These are phyloP conservation scores for Polymixis lichenea DNA, from an alignment of 2,888 invertebrate species.

Conservation along the genomic window DNA sequence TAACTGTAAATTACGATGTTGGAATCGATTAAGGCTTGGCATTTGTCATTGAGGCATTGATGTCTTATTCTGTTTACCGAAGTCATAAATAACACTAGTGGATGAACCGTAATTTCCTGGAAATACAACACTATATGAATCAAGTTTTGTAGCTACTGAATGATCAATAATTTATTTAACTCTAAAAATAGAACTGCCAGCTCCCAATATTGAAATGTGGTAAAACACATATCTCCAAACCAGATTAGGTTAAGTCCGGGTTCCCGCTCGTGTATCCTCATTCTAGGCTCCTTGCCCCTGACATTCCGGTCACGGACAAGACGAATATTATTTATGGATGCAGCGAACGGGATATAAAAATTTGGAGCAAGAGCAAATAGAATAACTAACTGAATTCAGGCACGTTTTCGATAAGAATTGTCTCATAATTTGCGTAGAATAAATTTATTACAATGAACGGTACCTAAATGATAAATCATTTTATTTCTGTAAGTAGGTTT, in stretches of 20 bases:
- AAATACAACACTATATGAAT: not conserved
- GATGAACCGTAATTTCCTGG: not conserved
- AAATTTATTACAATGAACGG: not conserved
- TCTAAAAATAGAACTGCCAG: constrained; percentile 23
- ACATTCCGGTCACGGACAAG: constrained; percentile 60
- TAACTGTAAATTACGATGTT: constrained; percentile 51
- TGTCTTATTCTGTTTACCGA: constrained; percentile 14
- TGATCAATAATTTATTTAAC: constrained; percentile 21
- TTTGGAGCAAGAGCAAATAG: constrained; percentile 50
- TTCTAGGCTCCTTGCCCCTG: constrained; percentile 54
- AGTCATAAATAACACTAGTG: not conserved
- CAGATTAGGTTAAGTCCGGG: constrained; percentile 57
- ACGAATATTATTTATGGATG: constrained; percentile 57
- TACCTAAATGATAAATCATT: too few species aligned
- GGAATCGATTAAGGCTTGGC: constrained; percentile 62
- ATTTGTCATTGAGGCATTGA: too few species aligned
- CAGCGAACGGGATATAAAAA: constrained; percentile 44
- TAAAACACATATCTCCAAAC: constrained; percentile 55
- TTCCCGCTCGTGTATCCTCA: constrained; percentile 40
- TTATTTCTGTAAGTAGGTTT: too few species aligned
- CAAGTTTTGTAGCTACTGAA: not conserved
- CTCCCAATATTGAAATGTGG: constrained; percentile 13
- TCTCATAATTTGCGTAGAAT: constrained; percentile 8
- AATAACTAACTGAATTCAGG: constrained; percentile 31
- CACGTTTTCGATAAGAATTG: constrained; percentile 20